These are phyloP conservation scores for Drosophila koepferae DNA, from an alignment of 2,888 invertebrate genomes.

Conservation along the genomic window DNA sequence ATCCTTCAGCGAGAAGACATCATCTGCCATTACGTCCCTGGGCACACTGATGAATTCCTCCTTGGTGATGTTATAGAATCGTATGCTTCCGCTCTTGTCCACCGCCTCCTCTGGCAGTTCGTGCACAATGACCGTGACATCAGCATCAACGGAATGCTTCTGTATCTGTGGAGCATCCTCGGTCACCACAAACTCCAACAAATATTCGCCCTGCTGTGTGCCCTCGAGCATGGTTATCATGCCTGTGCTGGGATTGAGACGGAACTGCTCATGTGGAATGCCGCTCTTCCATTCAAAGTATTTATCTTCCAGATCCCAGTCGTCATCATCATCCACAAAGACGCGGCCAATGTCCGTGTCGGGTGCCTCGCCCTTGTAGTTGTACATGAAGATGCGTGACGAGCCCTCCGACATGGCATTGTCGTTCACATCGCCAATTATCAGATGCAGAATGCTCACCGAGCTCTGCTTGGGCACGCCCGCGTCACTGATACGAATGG, in stretches of 20 bases:
- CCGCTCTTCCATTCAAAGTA: slow-evolving; percentile 89
- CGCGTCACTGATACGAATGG: slow-evolving; percentile 95
- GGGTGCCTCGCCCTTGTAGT: slow-evolving; percentile 94
- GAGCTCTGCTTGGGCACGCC: slow-evolving; percentile 91
- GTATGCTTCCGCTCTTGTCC: slow-evolving; percentile 95
- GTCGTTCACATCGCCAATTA: slow-evolving; percentile 98
- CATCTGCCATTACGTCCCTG: slow-evolving; percentile 76
- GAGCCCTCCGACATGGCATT: slow-evolving; percentile 94
- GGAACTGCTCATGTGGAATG: slow-evolving; percentile 88
- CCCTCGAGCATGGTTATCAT: slow-evolving; percentile 94
- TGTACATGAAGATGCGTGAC: slow-evolving; percentile 97
- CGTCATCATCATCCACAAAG: slow-evolving; percentile 97
- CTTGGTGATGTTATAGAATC: slow-evolving; percentile 92
- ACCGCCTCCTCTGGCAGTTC: slow-evolving; percentile 96
- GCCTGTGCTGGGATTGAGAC: slow-evolving; percentile 91
- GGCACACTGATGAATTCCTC: slow-evolving; percentile 92
- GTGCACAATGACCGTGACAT: slow-evolving; percentile 94
- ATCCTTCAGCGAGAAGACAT: slow-evolving; percentile 83
- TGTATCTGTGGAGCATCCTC: slow-evolving; percentile 88
- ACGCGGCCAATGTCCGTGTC: slow-evolving; percentile 93
- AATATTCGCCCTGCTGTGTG: slow-evolving; percentile 91
- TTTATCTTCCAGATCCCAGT: slow-evolving; percentile 98
- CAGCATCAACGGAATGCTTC: slow-evolving; percentile 91
- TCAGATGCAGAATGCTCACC: slow-evolving; percentile 93
- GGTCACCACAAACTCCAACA: slow-evolving; percentile 90